Conservation (phyloP, 2,888 invertebrate species). For the Epinotia nisella region DNA sequence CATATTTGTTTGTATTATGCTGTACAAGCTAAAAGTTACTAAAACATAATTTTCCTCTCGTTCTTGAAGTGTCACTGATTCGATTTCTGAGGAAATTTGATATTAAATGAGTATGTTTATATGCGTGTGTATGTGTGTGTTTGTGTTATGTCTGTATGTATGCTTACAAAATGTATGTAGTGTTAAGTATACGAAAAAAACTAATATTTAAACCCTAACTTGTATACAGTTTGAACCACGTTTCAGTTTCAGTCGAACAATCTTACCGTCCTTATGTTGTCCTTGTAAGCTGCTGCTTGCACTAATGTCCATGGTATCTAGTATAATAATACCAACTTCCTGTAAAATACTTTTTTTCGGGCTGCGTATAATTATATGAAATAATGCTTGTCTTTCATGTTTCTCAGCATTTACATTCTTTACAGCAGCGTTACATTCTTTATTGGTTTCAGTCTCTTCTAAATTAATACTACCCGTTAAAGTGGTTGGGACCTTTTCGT, state of each 20-base stretch:
- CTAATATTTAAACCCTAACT: too few relatives aligned
- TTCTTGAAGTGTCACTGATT: not conserved
- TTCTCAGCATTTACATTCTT: too few relatives aligned
- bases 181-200: too few relatives aligned
- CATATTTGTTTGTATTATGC: not conserved
- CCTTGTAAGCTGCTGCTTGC: not conserved
- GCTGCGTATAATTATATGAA: not conserved
- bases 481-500: not conserved
- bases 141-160: conserved; percentile 47
- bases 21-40: not conserved
- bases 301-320: not conserved
- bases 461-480: not conserved
- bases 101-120: conserved; percentile 3
- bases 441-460: not conserved
- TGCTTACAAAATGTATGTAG: too few relatives aligned
- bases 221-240: not conserved
- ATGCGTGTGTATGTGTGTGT: conserved; percentile 54
- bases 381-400: not conserved
- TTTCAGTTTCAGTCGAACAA: not conserved
- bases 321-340: not conserved
- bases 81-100: not conserved
- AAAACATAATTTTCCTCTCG: not conserved
- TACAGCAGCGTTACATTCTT: too few relatives aligned
- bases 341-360: not conserved
- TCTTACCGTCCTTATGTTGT: not conserved